Evolutionary conservation across 2,888 invertebrate species (phyloP), one percentile per base, ranked within the genome.

Genomic region (Athalia cordata): DNA sequence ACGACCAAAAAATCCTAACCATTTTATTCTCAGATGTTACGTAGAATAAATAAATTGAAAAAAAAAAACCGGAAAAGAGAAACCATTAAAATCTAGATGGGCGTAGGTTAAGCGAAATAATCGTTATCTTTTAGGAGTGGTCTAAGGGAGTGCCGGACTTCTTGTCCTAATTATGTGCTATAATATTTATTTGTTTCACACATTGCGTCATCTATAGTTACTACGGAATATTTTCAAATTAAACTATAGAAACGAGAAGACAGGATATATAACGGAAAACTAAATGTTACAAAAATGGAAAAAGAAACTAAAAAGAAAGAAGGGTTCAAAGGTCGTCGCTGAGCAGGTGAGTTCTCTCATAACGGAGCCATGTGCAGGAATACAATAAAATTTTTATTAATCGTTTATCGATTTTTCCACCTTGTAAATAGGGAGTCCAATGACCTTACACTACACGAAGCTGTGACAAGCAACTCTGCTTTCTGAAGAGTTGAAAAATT

Each of bases 351-450:
- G 52, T 4, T 68, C 43, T 29, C 29, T 11, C 8, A n/a, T 8
- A 9, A 68, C 43, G 11, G 67, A n/a, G 45, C 9, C 5, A 72
- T 47, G n/a, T 47, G 45, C n/a, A n/a, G n/a, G n/a, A 29, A 72
- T n/a, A 47, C 47, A 72, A 55, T 72, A 47, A 72, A 72, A 72
- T 45, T 72, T 72, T 72, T n/a, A 72, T 72, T 72, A 59, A 72
- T 72, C 59, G 57, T 59, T 72, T 72, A 72, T 68, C 59, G 72
- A 72, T 72, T 72, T 72, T 47, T 59, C 47, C 7, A 15, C 47
- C 57, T 72, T 15, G 72, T 45, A 72, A 72, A 72, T 45, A 47
- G 72, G 29, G 45, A 29, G 72, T 59, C 29, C 29, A 29, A 29
- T 72, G 72, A 72, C 57, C 59, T 47, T n/a, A 59, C 8, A 55